A percentile compares a stretch with the other conserved stretches of the same genome.
Evolutionary conservation across 2,113 vertebrate species (phyloP).

Genomic region (Corvus moneduloides): DNA sequence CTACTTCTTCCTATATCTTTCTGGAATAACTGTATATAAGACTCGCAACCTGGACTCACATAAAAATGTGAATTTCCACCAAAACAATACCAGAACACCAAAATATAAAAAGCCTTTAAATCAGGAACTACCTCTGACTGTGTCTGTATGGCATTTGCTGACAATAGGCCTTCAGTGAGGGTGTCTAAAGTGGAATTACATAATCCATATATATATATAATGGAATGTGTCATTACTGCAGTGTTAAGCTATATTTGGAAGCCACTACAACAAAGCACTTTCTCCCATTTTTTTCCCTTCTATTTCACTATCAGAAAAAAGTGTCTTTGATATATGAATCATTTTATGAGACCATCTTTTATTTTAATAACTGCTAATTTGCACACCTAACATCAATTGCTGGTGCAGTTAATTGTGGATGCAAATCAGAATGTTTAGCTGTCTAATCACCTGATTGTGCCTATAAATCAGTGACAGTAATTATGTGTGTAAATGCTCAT

Average conservation of each 20-base stretch:
- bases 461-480: slow-evolving; percentile 51
- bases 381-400: slow-evolving; percentile 25
- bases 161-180: not conserved
- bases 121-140: not conserved
- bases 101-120: not conserved
- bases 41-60: not conserved
- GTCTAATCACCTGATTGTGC: slow-evolving; percentile 29
- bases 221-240: slow-evolving; percentile 48
- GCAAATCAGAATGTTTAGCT: slow-evolving; percentile 40
- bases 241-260: slow-evolving; percentile 40
- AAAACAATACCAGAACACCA: not conserved
- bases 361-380: slow-evolving; percentile 56
- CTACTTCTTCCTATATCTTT: not conserved
- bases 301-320: not conserved
- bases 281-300: not conserved
- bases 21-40: not conserved
- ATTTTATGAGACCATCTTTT: slow-evolving; percentile 21
- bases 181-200: slow-evolving; percentile 17
- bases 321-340: slow-evolving; percentile 19
- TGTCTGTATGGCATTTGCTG: not conserved
- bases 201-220: slow-evolving; percentile 16
- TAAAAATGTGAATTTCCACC: not conserved
- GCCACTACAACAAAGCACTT: slow-evolving; percentile 3
- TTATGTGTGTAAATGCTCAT: slow-evolving; percentile 44
- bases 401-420: slow-evolving; percentile 37